Conservation (phyloP, 2,888 invertebrate genomes). For the Branchellion lobata region DNA sequence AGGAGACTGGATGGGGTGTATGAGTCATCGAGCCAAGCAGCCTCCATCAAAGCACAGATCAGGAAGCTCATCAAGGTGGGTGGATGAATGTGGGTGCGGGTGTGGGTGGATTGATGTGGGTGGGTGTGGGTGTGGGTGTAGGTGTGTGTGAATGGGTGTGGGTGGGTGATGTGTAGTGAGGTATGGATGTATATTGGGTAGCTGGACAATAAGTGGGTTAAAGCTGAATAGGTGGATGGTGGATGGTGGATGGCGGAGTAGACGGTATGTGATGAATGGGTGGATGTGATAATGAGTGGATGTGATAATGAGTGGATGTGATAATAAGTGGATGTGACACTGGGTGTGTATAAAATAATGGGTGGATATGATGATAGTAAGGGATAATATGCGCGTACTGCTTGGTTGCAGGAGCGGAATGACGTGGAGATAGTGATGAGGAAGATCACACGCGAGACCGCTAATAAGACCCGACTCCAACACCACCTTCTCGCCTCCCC, state of each 20-base stretch:
- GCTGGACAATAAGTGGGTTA: too few species aligned
- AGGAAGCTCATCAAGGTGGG: conserved; percentile 48
- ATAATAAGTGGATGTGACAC: too few species aligned
- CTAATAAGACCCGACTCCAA: conserved; percentile 47
- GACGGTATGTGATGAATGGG: too few species aligned
- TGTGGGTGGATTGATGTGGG: not conserved
- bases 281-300: too few species aligned
- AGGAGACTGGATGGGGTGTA: conserved; percentile 56
- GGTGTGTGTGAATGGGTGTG: not conserved
- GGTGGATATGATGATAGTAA: too few species aligned
- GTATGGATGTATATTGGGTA: not conserved
- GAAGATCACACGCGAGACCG: conserved; percentile 37
- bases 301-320: too few species aligned
- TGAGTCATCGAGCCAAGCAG: conserved; percentile 52
- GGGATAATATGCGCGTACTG: too few species aligned
- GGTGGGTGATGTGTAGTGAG: not conserved
- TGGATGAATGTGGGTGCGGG: conserved; percentile 51
- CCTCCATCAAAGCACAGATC: conserved; percentile 53
- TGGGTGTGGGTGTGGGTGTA: not conserved
- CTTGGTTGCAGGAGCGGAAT: conserved; percentile 41
- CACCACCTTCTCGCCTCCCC: conserved; percentile 30
- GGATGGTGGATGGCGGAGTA: too few species aligned
- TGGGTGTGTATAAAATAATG: too few species aligned
- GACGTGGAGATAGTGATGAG: conserved; percentile 35
- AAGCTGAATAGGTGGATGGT: too few species aligned